Conservation (phyloP, 2,888 invertebrate species). For the Trachelus stipa region DNA sequence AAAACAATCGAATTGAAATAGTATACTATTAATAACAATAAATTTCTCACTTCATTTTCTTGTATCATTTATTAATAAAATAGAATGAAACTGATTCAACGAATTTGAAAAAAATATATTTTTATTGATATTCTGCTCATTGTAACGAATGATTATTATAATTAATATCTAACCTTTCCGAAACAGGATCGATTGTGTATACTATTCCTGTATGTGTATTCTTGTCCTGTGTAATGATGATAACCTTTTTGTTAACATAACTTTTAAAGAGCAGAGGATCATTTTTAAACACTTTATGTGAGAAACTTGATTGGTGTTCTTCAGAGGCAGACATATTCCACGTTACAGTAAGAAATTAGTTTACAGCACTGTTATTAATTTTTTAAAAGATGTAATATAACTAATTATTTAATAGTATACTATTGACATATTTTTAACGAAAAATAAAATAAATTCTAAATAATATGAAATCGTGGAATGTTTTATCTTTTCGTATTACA, state of each 20-base stretch:
- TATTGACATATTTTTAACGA: neutral
- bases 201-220: constrained; percentile 50
- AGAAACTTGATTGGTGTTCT: neutral
- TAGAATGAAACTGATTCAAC: constrained; percentile 1
- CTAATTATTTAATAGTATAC: neutral
- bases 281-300: constrained; percentile 54
- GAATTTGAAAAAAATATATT: constrained; percentile 3
- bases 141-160: neutral
- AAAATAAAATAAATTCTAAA: neutral
- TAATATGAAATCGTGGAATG: neutral
- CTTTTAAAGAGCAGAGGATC: constrained; percentile 55
- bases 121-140: neutral
- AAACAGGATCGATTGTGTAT: constrained; percentile 63
- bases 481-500: neutral
- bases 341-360: neutral
- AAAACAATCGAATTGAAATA: constrained; percentile 12
- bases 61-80: neutral
- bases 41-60: neutral
- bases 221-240: constrained; percentile 46
- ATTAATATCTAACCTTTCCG: constrained; percentile 56
- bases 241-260: constrained; percentile 55
- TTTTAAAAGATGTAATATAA: neutral
- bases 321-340: neutral
- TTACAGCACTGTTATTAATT: neutral
- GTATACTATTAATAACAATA: constrained; percentile 7